Evolutionary conservation across 2,797 vertebrate genomes (phyloP), one percentile per base, ranked within the genome.

Genomic region (Synanceia verrucosa): DNA sequence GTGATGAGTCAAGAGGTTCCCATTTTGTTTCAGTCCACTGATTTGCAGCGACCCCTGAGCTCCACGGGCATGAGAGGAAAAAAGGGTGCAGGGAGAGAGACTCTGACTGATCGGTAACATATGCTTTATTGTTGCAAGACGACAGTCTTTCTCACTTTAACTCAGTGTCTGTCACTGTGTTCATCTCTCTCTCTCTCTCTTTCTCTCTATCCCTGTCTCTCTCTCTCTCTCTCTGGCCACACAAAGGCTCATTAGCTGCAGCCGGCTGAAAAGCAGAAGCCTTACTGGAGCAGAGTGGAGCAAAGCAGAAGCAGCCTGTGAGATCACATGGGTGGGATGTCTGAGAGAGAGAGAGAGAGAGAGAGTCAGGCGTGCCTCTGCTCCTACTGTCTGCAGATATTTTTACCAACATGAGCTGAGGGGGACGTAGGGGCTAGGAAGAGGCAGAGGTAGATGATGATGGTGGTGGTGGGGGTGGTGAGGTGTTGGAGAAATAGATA

Each of bases 191-290:
- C 51, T 81, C 75, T 57, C 65, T 57, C 71, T 48, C 39, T 67
- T 53, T 65, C 65, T 62, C 53, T 60, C 57, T 68, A 64, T 73
- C 64, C 74, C 72, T 76, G 65, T 77, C 62, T 68, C 50, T 73
- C 53, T 63, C 48, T 75, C 79, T 73, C 78, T 84, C 53, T 24
- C 52, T 23, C 52, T 69, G 89, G 83, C 85, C 92, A 96, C 96
- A 98, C 97, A 98, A 97, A 98, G 97, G 94, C 96, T 97, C 97
- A 97, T 98, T 97, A 97, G 96, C 95, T 95, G 96, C 92, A 96
- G 95, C 95, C 94, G 90, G 94, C 95, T 91, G 94, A 95, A 93
- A 94, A 91, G 95, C 95, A 95, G 92, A 91, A 91, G 96, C 89
- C 95, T 96, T 94, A 94, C 94, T 95, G 95, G 87, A 89, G 86